Evolutionary conservation across 1,140 invertebrate species (phyloP), one percentile per base, ranked within the genome.

Genomic region (Cotesia chilonis): DNA sequence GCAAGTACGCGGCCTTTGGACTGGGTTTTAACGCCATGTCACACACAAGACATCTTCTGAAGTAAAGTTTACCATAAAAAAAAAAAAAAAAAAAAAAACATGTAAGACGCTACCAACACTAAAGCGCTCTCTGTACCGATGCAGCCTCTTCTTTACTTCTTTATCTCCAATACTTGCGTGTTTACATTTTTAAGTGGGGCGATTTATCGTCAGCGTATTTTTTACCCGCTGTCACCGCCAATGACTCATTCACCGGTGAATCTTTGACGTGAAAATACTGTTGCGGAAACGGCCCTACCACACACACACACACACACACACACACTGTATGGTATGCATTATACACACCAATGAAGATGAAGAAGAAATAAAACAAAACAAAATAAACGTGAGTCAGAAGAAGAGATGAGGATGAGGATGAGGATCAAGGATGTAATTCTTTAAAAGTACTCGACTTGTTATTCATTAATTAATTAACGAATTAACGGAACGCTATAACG

Each of bases 401-500:
- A 38, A 37, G 28, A 12, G 54, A 38, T n/a, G 28, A 61, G 28
- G 28, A 61, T 10, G 28, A 61, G 28, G 28, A 61, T 10, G 28
- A 47, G 41, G 41, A 47, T 47, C 41, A 47, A 47, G 41, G 41
- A 47, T 47, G 41, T 47, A 47, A 47, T 47, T 47, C 41, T 47
- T 47, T 47, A 47, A 47, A 68, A 55, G 52, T 68, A 65, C 59
- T 35, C 38, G 66, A 54, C 66, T 73, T 54, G 66, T 69, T 69
- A 69, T 61, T 73, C 72, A 68, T 69, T 69, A 69, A 73, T 73
- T 73, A 73, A 73, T 73, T 69, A 69, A 73, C 51, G 72, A 73
- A 73, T 73, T 73, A 73, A 73, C 72, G 72, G 72, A 69, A 73
- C 66, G 47, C 52, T 71, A 51, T 55, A 64, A 65, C 61, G 51